These are phyloP conservation scores for Phoxinus phoxinus DNA, from an alignment of 2,113 vertebrate species.

Conservation along the genomic window DNA sequence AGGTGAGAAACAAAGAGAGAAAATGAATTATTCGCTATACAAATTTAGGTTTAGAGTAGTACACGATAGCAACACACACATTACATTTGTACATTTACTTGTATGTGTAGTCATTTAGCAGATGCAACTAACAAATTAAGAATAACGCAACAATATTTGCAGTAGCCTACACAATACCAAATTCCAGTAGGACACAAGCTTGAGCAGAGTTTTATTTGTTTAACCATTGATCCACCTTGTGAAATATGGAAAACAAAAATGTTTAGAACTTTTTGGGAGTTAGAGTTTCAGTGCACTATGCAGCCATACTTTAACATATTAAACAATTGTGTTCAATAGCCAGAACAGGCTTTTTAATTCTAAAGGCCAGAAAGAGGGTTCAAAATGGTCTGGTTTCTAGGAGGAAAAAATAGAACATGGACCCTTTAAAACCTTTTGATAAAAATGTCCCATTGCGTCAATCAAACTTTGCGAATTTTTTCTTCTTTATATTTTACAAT, in stretches of 20 bases:
- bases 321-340: not conserved
- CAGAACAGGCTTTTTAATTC: too few species aligned
- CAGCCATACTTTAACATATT: not conserved
- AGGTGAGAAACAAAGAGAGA: conserved; percentile 6
- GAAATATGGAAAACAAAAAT: too few species aligned
- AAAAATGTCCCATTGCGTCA: not conserved
- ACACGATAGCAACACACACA: not conserved
- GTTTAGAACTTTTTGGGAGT: not conserved
- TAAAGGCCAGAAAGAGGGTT: not conserved
- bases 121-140: not conserved
- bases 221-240: too few species aligned
- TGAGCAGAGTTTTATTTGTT: not conserved
- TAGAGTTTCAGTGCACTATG: not conserved
- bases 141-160: not conserved
- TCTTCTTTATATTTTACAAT: not conserved
- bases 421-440: not conserved
- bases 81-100: not conserved
- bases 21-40: not conserved
- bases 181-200: not conserved
- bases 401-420: not conserved
- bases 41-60: not conserved
- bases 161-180: not conserved
- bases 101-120: not conserved
- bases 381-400: not conserved
- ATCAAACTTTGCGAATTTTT: not conserved